Evolutionary conservation across 2,888 invertebrate species (phyloP).

Genomic region (Augochlorella aurata): DNA sequence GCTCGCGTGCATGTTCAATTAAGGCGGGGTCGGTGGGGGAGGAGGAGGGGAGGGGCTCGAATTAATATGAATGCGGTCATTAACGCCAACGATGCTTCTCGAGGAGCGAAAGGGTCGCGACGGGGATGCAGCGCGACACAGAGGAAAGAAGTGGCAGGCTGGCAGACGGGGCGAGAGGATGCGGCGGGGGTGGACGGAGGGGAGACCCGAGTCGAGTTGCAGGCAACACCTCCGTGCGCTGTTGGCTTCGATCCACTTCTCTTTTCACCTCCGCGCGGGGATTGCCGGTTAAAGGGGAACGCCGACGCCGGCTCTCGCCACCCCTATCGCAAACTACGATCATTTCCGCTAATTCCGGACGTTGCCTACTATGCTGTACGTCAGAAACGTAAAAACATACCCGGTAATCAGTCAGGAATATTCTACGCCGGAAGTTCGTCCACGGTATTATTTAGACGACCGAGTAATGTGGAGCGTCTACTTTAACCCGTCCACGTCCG

Average conservation of each 20-base stretch:
- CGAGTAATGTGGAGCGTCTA: not conserved
- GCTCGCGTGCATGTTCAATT: conserved; percentile 53
- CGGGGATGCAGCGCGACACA: conserved; percentile 28
- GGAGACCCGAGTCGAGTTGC: conserved; percentile 37
- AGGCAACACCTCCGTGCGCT: conserved; percentile 51
- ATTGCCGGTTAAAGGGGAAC: conserved; percentile 8
- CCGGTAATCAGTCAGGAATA: not conserved
- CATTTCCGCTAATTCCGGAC: not conserved
- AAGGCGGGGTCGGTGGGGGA: conserved; percentile 49
- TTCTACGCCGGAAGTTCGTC: not conserved
- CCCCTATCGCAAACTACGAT: not conserved
- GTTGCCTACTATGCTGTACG: not conserved
- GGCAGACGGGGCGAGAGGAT: not conserved
- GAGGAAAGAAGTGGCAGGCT: conserved; percentile 20
- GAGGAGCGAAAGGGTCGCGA: conserved; percentile 37
- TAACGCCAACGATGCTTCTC: conserved; percentile 54
- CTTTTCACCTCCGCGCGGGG: conserved; percentile 7
- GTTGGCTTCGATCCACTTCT: conserved; percentile 55
- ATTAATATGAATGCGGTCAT: conserved; percentile 63
- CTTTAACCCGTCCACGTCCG: not conserved
- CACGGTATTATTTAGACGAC: not conserved
- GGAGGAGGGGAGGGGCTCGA: conserved; percentile 23
- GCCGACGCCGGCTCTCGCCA: not conserved
- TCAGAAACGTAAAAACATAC: not conserved
- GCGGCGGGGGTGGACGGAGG: not conserved